phyloP scores from a whole-genome alignment of 2,113 vertebrate genomes.

The Microcebus lehilahytsara region DNA sequence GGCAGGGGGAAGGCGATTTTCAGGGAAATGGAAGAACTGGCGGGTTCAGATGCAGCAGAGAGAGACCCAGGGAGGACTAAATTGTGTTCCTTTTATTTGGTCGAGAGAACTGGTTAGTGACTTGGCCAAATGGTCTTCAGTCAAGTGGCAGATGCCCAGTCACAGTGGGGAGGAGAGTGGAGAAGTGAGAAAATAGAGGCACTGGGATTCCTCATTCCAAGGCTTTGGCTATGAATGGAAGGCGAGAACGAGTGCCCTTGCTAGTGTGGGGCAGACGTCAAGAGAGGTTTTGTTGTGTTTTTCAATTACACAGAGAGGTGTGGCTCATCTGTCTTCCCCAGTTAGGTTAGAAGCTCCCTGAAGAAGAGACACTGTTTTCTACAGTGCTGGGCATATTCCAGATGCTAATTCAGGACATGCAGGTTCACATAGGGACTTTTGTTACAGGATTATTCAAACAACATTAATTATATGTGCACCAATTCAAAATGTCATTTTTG shows the following conservation, averaged over 20 bases:
- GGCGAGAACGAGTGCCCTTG: background rate
- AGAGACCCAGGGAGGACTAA: background rate
- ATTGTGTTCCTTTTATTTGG: background rate
- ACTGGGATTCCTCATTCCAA: background rate
- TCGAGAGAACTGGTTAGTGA: background rate
- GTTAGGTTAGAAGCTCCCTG: background rate
- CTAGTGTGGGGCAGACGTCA: accelerated
- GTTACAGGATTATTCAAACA: background rate
- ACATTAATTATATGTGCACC: background rate
- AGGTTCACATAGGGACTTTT: background rate
- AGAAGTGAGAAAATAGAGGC: background rate
- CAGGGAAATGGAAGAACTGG: background rate
- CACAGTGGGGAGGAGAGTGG: background rate
- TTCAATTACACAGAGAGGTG: background rate
- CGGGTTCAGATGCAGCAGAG: background rate
- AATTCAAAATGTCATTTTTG: background rate
- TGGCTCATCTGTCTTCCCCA: background rate
- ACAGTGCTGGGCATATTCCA: background rate
- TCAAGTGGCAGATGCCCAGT: background rate
- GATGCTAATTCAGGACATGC: background rate
- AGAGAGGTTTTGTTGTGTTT: background rate
- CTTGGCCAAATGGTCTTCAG: background rate
- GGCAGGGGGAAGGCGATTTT: background rate
- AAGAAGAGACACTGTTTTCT: background rate
- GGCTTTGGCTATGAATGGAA: background rate